Conservation (phyloP, 1,140 invertebrate genomes). For the Nasonia longicornis region DNA sequence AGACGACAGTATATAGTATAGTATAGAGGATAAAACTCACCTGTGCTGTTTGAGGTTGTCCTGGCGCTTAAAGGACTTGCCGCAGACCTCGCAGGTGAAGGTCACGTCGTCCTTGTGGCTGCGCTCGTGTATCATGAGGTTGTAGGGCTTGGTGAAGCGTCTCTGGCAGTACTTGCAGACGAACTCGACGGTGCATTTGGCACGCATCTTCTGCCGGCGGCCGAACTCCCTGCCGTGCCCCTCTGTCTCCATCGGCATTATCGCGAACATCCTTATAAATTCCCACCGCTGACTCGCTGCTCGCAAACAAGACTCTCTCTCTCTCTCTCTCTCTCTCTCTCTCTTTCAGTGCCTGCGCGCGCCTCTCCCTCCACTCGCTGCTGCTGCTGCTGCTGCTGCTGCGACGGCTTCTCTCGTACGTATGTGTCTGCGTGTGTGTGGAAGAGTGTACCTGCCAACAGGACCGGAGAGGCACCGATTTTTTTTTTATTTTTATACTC, state of each 20-base stretch:
- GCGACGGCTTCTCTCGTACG: not conserved
- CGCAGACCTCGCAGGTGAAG: slow-evolving; percentile 98
- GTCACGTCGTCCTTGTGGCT: slow-evolving; percentile 98
- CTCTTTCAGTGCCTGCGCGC: not conserved
- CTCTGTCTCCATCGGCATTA: slow-evolving; percentile 87
- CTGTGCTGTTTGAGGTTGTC: slow-evolving; percentile 96
- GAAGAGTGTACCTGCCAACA: slow-evolving; percentile 22
- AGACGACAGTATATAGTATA: no score
- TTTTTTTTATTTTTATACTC: slow-evolving; percentile 53
- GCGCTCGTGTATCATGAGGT: slow-evolving; percentile 98
- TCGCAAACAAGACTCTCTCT: slow-evolving; percentile 51
- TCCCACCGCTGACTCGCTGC: slow-evolving; percentile 67
- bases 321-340: slow-evolving; percentile 44
- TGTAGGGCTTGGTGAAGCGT: slow-evolving; percentile 99
- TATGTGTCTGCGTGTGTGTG: no score
- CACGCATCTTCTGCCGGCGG: slow-evolving; percentile 88
- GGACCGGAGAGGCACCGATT: slow-evolving; percentile 35
- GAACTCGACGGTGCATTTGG: slow-evolving; percentile 91
- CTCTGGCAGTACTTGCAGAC: slow-evolving; percentile 99
- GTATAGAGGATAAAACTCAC: slow-evolving; percentile 66
- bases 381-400: slow-evolving; percentile 4
- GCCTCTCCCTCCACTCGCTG: slow-evolving; percentile 39
- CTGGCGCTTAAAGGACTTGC: slow-evolving; percentile 98
- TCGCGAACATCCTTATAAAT: slow-evolving; percentile 77
- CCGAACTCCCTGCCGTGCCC: slow-evolving; percentile 89